Base-by-base conservation (phyloP, 2,113 vertebrate genomes). In the Poeciliopsis retropinna region DNA sequence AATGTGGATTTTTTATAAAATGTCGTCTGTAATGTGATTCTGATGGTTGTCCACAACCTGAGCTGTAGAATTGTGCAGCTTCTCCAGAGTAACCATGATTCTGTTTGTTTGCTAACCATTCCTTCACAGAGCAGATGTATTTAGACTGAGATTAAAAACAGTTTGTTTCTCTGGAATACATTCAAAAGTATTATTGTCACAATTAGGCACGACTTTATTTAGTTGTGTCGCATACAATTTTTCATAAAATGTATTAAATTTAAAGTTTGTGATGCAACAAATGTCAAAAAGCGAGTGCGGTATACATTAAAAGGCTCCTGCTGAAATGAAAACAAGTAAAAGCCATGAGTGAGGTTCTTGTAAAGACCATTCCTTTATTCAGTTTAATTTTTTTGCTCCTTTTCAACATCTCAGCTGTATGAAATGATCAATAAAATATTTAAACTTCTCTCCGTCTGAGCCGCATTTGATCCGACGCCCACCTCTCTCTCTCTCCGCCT, bases 351-450 rank as follows among this genome's bases (percentile, higher is more conserved):
- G 88, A 86, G 75, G 81, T 81, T 81, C 82, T 76, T 85, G 78
- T 80, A 94, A 94, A 94, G 92, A 91, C 94, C 91, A 92, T 92
- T 88, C 83, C 83, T 66, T 71, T 88, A 91, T 92, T 84, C 85
- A 89, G 90, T 89, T 88, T 81, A 87, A 93, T 92, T 92, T 47
- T 47, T 44, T 47, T 41, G 39, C 88, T 93, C 89, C 88, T 92
- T 88, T 88, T 86, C 85, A 86, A 84, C 82, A 89, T 85, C 92
- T 92, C 85, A 91, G 93, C 94, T 94, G 91, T 87, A 92, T 93
- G 90, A 92, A 91, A 76, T 73, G 61, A 92, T 94, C 94, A 90
- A 94, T 95, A 93, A 93, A 93, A 94, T 91, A 84, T 90, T 90
- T 91, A 91, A 94, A 94, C 87, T 89, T 89, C 87, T 85, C 80